These are phyloP conservation scores for Machimus rusticus DNA, from an alignment of 2,888 invertebrate genomes.

Conservation along the genomic window DNA sequence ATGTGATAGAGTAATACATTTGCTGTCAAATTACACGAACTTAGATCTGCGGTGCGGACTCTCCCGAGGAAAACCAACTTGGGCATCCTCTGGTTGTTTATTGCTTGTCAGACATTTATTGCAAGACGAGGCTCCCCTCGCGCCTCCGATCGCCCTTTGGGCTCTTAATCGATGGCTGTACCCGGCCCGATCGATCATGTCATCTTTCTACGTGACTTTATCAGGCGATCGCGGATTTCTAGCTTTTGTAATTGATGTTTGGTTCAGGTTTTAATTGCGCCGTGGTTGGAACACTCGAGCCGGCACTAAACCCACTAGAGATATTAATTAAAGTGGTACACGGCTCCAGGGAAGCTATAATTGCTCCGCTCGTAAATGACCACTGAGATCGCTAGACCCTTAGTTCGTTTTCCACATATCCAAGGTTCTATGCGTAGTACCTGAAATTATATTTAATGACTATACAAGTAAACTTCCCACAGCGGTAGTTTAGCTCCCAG, in stretches of 20 bases:
- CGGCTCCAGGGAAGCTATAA: not conserved
- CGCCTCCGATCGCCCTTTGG: not conserved
- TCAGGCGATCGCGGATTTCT: conserved; percentile 41
- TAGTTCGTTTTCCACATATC: not conserved
- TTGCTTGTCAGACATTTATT: conserved; percentile 52
- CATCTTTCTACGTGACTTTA: conserved; percentile 45
- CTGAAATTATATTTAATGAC: not conserved
- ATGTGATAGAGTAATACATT: conserved; percentile 53
- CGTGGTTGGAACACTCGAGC: not conserved
- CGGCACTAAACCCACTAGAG: not conserved
- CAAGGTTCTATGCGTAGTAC: not conserved
- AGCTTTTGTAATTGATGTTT: conserved; percentile 44
- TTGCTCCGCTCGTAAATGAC: not conserved
- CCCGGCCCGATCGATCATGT: conserved; percentile 45
- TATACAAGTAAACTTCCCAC: no score
- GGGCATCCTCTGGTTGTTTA: conserved; percentile 51
- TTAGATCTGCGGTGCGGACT: conserved; percentile 15
- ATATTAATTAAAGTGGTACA: conserved; percentile 26
- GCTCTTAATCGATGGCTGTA: conserved; percentile 38
- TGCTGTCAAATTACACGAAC: conserved; percentile 53
- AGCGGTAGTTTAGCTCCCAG: no score
- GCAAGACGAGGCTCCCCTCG: conserved; percentile 26
- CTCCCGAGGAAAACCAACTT: conserved; percentile 44
- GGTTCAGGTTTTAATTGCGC: conserved; percentile 34
- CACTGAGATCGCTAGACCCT: not conserved